A percentile compares a stretch with the other conserved stretches of the same genome.
phyloP scores from a whole-genome alignment of 2,797 vertebrate genomes.

The Poecilia velifera region DNA sequence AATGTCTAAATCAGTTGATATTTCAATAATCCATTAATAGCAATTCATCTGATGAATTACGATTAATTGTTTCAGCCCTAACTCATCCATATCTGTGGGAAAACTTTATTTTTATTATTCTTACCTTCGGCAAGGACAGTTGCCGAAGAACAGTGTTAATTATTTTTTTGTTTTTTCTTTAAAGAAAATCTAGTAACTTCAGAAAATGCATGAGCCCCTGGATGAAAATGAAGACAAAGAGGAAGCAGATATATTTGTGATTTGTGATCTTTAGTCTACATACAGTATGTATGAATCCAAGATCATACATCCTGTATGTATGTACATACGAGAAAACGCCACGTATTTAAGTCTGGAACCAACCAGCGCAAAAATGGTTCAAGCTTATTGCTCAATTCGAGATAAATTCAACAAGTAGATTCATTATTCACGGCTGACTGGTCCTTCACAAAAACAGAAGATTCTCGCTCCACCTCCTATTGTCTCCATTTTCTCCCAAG shows the following conservation, averaged over 20 bases:
- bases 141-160: no score
- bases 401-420: slow-evolving; percentile 2
- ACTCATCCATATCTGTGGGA: slow-evolving; percentile 22
- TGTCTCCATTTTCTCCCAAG: slow-evolving; percentile 54
- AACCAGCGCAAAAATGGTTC: slow-evolving; percentile 2
- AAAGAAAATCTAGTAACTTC: background rate
- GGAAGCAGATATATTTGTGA: background rate
- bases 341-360: slow-evolving; percentile 22
- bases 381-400: background rate
- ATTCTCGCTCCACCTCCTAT: slow-evolving; percentile 47
- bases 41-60: background rate
- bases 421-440: background rate
- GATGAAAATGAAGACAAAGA: background rate
- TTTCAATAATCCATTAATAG: background rate
- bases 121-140: background rate
- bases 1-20: background rate
- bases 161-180: background rate
- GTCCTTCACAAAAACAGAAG: background rate
- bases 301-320: background rate
- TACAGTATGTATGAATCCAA: background rate
- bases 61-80: background rate
- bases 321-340: background rate
- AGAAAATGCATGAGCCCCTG: background rate
- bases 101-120: background rate
- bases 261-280: background rate